phyloP scores from a whole-genome alignment of 1,140 invertebrate species.

The Ceratosolen fusciceps region DNA sequence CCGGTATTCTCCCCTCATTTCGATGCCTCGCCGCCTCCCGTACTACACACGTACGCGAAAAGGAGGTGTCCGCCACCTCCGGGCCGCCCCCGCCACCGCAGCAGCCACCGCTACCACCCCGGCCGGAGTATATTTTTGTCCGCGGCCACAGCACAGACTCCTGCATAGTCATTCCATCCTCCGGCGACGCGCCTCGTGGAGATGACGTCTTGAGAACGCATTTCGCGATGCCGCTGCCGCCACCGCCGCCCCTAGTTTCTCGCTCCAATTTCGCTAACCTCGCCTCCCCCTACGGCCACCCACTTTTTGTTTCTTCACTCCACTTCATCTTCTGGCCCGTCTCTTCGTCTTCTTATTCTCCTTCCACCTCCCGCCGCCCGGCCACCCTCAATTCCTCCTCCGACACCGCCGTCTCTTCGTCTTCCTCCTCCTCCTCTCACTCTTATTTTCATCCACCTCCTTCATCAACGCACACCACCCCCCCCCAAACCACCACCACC shows the following conservation, averaged over 20 bases:
- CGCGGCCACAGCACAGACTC: slow-evolving; percentile 34
- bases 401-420: neutral
- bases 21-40: slow-evolving; percentile 48
- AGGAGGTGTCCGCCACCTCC: slow-evolving; percentile 1
- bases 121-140: slow-evolving; percentile 45
- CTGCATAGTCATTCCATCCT: slow-evolving; percentile 44
- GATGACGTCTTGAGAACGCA: slow-evolving; percentile 9
- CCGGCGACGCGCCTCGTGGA: slow-evolving; percentile 33
- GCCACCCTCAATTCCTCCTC: neutral
- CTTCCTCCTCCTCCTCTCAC: neutral
- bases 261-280: slow-evolving; percentile 11
- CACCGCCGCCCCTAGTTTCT: slow-evolving; percentile 8
- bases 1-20: slow-evolving; percentile 60
- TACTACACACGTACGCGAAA: neutral
- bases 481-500: no score
- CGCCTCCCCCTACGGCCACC: neutral
- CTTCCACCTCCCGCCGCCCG: neutral
- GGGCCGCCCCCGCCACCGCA: no score
- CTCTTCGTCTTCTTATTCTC: neutral
- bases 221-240: slow-evolving; percentile 10
- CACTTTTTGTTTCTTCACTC: neutral
- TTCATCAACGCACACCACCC: no score
- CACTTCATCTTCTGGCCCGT: neutral
- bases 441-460: neutral
- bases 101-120: neutral